Evolutionary conservation across 2,113 vertebrate species (phyloP).

Genomic region (Pterocles burchelli): DNA sequence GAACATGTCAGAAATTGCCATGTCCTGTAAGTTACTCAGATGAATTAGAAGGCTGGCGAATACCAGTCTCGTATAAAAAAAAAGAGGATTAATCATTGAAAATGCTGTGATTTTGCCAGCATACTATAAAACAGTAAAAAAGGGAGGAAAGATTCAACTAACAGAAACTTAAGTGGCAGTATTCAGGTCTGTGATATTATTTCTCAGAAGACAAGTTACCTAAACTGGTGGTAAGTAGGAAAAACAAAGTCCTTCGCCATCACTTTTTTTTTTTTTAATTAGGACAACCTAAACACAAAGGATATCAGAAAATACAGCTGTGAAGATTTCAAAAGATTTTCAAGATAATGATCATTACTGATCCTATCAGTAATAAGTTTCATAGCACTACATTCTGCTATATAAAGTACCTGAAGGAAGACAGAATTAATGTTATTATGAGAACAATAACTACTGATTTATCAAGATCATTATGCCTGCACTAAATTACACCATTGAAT

Average conservation of each 20-base stretch:
- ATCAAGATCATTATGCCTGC: not conserved
- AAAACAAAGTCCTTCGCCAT: not conserved
- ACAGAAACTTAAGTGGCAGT: not conserved
- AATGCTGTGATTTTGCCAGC: not conserved
- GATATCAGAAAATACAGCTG: not conserved
- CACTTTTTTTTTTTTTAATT: not conserved
- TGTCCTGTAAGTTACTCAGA: not conserved
- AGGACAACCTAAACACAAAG: not conserved
- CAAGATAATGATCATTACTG: not conserved
- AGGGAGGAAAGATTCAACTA: not conserved
- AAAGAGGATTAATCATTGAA: not conserved
- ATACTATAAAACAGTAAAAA: not conserved
- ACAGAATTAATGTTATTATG: not conserved
- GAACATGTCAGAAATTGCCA: not conserved
- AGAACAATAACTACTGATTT: not conserved
- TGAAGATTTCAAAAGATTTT: not conserved
- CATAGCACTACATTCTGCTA: not conserved
- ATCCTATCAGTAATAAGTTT: not conserved
- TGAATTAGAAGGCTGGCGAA: not conserved
- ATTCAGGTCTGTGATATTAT: not conserved
- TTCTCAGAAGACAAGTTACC: not conserved
- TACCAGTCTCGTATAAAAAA: not conserved
- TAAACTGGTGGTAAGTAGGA: not conserved
- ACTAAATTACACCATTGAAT: not conserved
- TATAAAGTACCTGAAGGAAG: not conserved